These are phyloP conservation scores for Gryllus bimaculatus DNA, from an alignment of 1,140 invertebrate genomes.

Conservation along the genomic window DNA sequence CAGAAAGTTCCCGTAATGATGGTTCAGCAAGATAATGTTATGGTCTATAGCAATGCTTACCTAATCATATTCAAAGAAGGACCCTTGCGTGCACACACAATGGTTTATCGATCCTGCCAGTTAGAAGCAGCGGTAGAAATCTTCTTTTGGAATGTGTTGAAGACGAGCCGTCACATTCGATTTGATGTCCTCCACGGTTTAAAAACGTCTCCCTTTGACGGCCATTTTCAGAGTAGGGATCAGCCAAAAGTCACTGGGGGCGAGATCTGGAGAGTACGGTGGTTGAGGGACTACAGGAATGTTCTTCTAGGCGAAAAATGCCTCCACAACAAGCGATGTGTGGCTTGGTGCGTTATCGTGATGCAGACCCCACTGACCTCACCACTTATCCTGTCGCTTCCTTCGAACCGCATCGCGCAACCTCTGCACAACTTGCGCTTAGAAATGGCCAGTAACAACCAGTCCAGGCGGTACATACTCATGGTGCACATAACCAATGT, in stretches of 20 bases:
- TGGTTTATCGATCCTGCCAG: too few relatives aligned
- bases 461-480: constrained; percentile 16
- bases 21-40: too few relatives aligned
- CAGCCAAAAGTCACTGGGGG: background rate
- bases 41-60: too few relatives aligned
- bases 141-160: too few relatives aligned
- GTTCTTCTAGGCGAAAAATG: constrained; percentile 10
- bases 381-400: constrained; percentile 10
- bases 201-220: background rate
- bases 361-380: too few relatives aligned
- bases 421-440: constrained; percentile 9
- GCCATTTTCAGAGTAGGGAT: background rate
- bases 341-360: too few relatives aligned
- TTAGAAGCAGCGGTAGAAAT: too few relatives aligned
- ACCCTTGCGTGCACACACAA: too few relatives aligned
- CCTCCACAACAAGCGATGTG: constrained; percentile 10
- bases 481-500: constrained; percentile 21
- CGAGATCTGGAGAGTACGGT: constrained; percentile 11
- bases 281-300: constrained; percentile 6
- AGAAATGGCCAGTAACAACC: constrained; percentile 18
- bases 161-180: too few relatives aligned
- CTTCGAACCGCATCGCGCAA: constrained; percentile 20
- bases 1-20: too few relatives aligned
- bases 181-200: constrained; percentile 11
- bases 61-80: too few relatives aligned